These are phyloP conservation scores for Archaeoteleia sp. DNA, from an alignment of 2,888 invertebrate genomes.

Conservation along the genomic window DNA sequence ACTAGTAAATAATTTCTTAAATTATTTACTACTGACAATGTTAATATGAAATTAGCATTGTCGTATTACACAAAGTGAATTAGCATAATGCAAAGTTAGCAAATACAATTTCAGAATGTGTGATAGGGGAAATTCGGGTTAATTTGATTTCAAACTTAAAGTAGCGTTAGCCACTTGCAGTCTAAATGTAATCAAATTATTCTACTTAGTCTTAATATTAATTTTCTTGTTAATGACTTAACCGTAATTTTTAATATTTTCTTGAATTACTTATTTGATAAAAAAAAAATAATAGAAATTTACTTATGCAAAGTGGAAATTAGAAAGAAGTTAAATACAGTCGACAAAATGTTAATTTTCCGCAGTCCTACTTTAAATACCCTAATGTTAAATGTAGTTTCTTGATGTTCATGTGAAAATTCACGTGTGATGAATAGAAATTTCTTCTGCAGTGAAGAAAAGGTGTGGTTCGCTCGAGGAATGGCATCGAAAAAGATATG, in stretches of 20 bases:
- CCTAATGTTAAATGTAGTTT: slow-evolving; percentile 26
- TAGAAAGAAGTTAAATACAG: slow-evolving; percentile 21
- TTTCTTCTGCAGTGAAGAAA: slow-evolving; percentile 25
- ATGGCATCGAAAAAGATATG: slow-evolving; percentile 31
- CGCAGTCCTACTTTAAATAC: slow-evolving; percentile 17
- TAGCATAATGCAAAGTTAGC: slow-evolving; percentile 26
- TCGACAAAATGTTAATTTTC: slow-evolving; percentile 15
- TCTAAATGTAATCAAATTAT: slow-evolving; percentile 22
- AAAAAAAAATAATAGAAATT: no score
- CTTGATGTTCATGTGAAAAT: slow-evolving; percentile 22
- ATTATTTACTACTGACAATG: slow-evolving; percentile 21
- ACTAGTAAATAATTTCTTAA: slow-evolving; percentile 4
- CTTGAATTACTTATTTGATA: no score
- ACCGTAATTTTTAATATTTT: no score
- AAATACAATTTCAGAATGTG: slow-evolving; percentile 17
- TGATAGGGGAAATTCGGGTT: slow-evolving; percentile 22
- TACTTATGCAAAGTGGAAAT: no score
- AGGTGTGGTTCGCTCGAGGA: slow-evolving; percentile 25
- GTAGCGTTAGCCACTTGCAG: slow-evolving; percentile 18
- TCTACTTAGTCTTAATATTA: no score
- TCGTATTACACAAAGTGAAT: slow-evolving; percentile 21
- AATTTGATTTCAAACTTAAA: slow-evolving; percentile 29
- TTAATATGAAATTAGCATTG: slow-evolving; percentile 22
- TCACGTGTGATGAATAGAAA: slow-evolving; percentile 38
- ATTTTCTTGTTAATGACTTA: no score